phyloP scores from a whole-genome alignment of 2,113 vertebrate species.

The Syngnathoides biaculeatus region DNA sequence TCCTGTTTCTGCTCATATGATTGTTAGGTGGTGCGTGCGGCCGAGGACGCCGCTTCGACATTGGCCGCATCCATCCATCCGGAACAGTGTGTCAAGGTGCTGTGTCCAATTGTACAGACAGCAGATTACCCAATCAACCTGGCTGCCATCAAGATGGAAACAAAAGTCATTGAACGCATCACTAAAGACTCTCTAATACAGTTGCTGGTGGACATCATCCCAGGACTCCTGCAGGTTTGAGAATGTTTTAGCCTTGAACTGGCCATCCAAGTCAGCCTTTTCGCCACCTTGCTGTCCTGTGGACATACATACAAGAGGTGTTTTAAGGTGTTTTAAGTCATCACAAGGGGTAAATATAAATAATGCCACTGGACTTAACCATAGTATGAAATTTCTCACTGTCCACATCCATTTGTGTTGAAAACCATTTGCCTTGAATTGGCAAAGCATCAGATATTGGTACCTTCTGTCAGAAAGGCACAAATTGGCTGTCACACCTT shows the following conservation, averaged over 20 bases:
- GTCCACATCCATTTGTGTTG: not conserved
- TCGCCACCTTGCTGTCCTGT: not conserved
- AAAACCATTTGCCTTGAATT: not conserved
- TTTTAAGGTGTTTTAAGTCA: too few species aligned
- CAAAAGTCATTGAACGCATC: constrained; percentile 94
- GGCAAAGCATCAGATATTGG: not conserved
- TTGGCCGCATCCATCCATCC: constrained; percentile 93
- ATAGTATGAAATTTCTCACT: not conserved
- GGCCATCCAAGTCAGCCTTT: not conserved
- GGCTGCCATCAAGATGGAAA: constrained; percentile 99
- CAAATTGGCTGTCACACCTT: not conserved
- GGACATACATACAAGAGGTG: too few species aligned
- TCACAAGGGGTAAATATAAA: not conserved
- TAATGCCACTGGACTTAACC: not conserved
- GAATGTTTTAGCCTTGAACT: not conserved
- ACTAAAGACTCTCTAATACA: constrained; percentile 86
- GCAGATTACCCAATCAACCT: constrained; percentile 98
- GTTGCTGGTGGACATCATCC: constrained; percentile 93
- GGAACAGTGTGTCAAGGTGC: constrained; percentile 98
- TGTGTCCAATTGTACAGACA: constrained; percentile 97
- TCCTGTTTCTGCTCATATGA: not conserved
- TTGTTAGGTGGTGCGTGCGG: constrained; percentile 90
- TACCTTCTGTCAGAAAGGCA: not conserved
- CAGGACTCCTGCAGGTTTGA: constrained; percentile 89
- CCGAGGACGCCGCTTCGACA: constrained; percentile 92